These are phyloP conservation scores for Anolis sagrei DNA, from an alignment of 2,113 vertebrate species.

Conservation along the genomic window DNA sequence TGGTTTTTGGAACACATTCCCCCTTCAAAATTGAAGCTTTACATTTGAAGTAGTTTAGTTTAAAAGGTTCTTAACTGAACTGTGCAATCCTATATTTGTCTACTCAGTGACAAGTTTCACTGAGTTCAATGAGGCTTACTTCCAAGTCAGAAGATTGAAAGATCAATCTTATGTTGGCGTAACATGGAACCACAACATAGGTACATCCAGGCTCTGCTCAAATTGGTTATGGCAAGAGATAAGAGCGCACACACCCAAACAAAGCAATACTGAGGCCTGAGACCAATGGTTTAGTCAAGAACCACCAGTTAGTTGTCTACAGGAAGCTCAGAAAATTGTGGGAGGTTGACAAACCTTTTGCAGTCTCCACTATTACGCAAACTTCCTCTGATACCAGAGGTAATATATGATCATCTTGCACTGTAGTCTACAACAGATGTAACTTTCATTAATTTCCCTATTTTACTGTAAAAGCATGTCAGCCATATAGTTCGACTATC, in stretches of 20 bases:
- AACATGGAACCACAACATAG: neutral
- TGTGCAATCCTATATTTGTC: neutral
- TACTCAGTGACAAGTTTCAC: neutral
- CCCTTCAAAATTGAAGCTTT: no score
- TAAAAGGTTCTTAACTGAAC: neutral
- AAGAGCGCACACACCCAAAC: neutral
- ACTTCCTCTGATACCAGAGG: no score
- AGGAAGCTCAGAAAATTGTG: no score
- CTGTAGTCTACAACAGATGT: no score
- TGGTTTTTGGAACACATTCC: neutral
- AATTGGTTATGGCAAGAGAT: neutral
- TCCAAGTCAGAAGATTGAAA: neutral
- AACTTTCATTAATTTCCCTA: no score
- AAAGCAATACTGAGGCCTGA: neutral
- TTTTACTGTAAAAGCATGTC: no score
- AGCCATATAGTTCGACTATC: no score
- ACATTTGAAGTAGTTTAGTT: neutral
- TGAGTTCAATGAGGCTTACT: neutral
- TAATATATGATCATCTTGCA: no score
- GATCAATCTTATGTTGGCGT: neutral
- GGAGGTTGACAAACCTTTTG: neutral
- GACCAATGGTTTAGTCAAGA: neutral
- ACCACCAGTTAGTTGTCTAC: no score
- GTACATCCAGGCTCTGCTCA: neutral
- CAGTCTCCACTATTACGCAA: no score